Base-by-base conservation (phyloP, 2,113 vertebrate genomes). In the Amphilophus citrinellus region DNA sequence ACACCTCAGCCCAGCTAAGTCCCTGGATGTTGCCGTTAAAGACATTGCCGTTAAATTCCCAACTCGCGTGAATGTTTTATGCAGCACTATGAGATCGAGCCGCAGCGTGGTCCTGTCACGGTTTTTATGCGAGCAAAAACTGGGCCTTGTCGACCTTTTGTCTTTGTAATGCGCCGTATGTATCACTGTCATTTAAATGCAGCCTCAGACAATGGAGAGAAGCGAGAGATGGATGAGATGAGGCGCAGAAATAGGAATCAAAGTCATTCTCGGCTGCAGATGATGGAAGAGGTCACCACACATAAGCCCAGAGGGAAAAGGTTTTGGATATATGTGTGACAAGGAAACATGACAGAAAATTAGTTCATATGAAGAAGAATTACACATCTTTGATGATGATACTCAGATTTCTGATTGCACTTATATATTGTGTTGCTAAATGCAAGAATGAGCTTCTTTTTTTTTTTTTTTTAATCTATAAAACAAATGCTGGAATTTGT, bases 151-250 rank as follows among this genome's bases (percentile, higher is more conserved):
- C 88, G 50, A 86, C 89, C 88, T 85, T 94, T 93, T 95, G 90
- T 94, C 91, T 93, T 82, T 86, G 87, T 91, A 92, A 93, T 87
- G 86, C 6, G 80, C 63, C 71, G 30, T 87, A 93, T 94, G 90
- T 84, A 93, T 94, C 91, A 92, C 82, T 94, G 94, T 94, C 94
- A 92, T 90, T 91, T 92, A 91, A 89, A 93, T 61, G 89, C 89
- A 18, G 79, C 79, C 77, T 44, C 83, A 84, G 81, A 92, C 91
- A 94, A 94, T 88, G 79, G 87, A 86, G 88, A 59, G 87, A 89
- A 10, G 80, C 10, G 47, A 59, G 91, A 94, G 92, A 94, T 91
- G 90, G 92, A 94, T 94, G 94, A 89, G 82, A 88, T 1, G n/a
- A 83, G 87, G 77, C 44, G 84, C 84, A 30, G 86, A 87, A 89